Percentiles rank a stretch among this genome's conserved stretches.
phyloP scores from a whole-genome alignment of 2,797 vertebrate species.

The Morelia viridis region DNA sequence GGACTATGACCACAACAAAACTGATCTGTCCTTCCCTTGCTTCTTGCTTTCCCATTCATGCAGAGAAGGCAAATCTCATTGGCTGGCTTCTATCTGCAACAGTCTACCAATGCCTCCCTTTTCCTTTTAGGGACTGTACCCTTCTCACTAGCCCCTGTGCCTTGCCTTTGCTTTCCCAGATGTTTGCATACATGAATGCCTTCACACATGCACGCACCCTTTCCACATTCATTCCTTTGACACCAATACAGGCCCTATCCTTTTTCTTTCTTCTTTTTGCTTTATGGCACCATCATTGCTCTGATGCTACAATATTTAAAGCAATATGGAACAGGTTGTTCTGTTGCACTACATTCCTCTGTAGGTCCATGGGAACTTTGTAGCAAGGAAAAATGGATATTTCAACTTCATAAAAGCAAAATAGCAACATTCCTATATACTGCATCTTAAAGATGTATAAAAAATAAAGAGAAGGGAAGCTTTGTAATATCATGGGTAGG shows the following conservation, averaged over 20 bases:
- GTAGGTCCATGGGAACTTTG: neutral
- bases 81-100: neutral
- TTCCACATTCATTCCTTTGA: neutral
- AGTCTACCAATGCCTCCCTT: neutral
- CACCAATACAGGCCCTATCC: neutral
- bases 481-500: neutral
- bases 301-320: neutral
- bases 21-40: neutral
- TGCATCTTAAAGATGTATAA: neutral
- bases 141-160: neutral
- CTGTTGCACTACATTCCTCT: neutral
- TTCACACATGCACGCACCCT: neutral
- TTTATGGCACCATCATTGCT: neutral
- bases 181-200: neutral
- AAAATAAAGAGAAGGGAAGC: neutral
- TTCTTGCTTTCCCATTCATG: neutral
- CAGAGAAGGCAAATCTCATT: neutral
- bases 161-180: neutral
- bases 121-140: neutral
- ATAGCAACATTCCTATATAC: neutral
- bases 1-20: neutral
- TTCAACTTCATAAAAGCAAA: neutral
- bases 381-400: neutral
- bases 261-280: neutral
- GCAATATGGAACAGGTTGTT: neutral